Evolutionary conservation across 2,113 vertebrate genomes (phyloP).

Genomic region (Cyanoliseus patagonus): DNA sequence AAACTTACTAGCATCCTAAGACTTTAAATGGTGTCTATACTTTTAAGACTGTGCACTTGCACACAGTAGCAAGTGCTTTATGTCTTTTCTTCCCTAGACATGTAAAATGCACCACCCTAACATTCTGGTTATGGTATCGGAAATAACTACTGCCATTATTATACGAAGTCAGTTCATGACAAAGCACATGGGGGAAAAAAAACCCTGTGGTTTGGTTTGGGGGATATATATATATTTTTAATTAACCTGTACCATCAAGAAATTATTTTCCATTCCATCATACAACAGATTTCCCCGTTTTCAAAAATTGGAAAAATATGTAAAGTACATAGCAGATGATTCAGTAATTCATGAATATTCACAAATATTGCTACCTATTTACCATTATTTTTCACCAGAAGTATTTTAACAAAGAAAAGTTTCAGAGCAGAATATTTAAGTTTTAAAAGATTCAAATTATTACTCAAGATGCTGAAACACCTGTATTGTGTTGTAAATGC

Average conservation of each 20-base stretch:
- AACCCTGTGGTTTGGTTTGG: rapidly evolving
- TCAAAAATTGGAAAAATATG: background rate
- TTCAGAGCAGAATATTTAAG: background rate
- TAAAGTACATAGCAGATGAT: background rate
- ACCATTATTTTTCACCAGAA: background rate
- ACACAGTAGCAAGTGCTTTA: background rate
- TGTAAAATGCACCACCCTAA: background rate
- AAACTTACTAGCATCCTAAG: background rate
- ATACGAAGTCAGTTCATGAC: background rate
- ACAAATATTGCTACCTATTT: background rate
- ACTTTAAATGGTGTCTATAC: background rate
- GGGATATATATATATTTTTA: background rate
- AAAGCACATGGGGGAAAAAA: background rate
- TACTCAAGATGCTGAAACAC: background rate
- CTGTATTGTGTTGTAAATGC: background rate
- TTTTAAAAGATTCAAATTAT: background rate
- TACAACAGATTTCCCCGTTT: background rate
- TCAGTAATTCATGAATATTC: background rate
- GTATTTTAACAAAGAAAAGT: background rate
- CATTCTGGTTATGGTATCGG: background rate
- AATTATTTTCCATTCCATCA: background rate
- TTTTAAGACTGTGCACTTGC: background rate
- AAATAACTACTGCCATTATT: background rate
- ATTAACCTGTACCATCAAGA: background rate
- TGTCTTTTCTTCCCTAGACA: background rate